Evolutionary conservation across 2,113 vertebrate genomes (phyloP), one percentile per base, ranked within the genome.

Genomic region (Menidia beryllina): DNA sequence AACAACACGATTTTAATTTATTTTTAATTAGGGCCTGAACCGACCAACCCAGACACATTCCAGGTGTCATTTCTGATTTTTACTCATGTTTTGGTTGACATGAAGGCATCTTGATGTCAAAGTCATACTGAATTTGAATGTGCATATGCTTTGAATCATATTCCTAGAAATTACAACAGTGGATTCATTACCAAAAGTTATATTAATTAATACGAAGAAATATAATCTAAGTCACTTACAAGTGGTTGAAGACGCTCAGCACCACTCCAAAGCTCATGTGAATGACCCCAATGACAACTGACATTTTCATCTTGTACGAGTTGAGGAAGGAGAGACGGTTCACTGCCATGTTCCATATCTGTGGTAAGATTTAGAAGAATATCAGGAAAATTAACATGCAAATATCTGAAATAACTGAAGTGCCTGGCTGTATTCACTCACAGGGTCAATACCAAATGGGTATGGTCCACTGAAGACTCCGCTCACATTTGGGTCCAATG

Each of bases 221-320:
- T 49, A 5, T 4, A 23, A 39, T 23, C 34, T 50, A 10, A 59
- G 47, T 27, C n/a, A 96, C 96, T 98, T 90, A 99, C 98, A 97
- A 69, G 88, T 99, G 95, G 90, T 99, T 99, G 89, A 98, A 97
- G 69, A 96, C 93, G 56, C 97, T 97, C 84, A 99, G 48, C 38
- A 95, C 69, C 64, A 99, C 95, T 60, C 97, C 98, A 70, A 99
- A 99, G 2, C 91, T 95, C 98, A 99, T 99, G 88, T 99, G 98
- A 66, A 93, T 78, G 50, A 99, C 94, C 14, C 98, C 98, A 12
- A 99, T 89, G 69, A 98, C 95, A 69, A 99, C 94, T 3, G 98
- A 99, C 98, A 99, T 98, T 91, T 99, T 99, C 98, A 99, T 99
- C 87, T 99, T 99, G 88, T 97, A 99, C 12, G 98, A 99, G 89